phyloP scores from a whole-genome alignment of 2,797 vertebrate species.

The Alouatta caraya region DNA sequence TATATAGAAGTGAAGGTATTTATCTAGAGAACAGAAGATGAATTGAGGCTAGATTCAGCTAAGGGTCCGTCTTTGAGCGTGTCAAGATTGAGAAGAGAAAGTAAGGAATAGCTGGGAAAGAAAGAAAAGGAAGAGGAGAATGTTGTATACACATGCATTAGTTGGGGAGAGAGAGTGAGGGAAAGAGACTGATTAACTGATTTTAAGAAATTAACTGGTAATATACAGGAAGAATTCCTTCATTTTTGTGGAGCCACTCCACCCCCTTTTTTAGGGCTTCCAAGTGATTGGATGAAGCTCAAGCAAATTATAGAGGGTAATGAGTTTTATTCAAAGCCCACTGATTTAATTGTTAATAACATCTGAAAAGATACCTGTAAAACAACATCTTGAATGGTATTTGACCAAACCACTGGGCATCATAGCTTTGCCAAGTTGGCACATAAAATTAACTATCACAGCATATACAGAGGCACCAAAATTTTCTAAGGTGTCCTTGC shows the following conservation, averaged over 20 bases:
- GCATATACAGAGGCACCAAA: neutral
- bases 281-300: neutral
- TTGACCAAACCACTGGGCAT: neutral
- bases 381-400: neutral
- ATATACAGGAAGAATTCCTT: neutral
- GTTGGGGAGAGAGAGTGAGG: neutral
- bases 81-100: neutral
- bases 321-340: neutral
- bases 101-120: neutral
- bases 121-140: neutral
- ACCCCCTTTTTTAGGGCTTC: neutral
- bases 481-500: neutral
- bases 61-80: neutral
- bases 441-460: neutral
- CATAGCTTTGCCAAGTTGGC: neutral
- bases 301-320: neutral
- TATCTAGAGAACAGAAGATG: neutral
- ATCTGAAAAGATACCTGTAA: neutral
- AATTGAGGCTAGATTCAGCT: neutral
- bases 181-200: neutral
- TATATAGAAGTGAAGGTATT: neutral
- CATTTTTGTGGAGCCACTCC: neutral
- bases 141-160: neutral
- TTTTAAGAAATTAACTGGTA: neutral
- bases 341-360: neutral